Conservation (phyloP, 2,113 vertebrate genomes). For the Ciconia stormi region DNA sequence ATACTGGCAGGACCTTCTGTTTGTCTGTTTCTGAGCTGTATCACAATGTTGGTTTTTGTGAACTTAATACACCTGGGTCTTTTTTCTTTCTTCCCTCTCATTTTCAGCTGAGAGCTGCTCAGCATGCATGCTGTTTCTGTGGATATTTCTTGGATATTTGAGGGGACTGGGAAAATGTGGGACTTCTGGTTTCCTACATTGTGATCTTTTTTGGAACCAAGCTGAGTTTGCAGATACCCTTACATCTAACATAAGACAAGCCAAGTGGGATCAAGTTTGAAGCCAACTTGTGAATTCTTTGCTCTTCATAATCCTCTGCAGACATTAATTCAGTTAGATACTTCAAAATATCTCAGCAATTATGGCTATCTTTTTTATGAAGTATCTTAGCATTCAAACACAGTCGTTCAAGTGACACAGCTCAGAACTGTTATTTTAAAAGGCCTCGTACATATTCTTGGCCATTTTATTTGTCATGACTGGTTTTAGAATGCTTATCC, state of each 20-base stretch:
- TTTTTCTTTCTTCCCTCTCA: background rate
- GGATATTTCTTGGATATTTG: background rate
- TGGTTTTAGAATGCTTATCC: background rate
- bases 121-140: background rate
- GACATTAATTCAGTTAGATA: background rate
- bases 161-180: background rate
- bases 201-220: background rate
- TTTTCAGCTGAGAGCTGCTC: background rate
- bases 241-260: background rate
- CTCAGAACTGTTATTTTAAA: background rate
- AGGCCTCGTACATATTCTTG: background rate
- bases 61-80: background rate
- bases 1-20: background rate
- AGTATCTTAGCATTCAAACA: background rate
- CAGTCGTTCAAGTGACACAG: background rate
- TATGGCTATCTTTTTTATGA: background rate
- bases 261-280: background rate
- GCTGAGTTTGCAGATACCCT: background rate
- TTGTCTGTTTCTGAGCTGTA: background rate
- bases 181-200: background rate
- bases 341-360: background rate
- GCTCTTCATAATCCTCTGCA: background rate
- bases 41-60: background rate
- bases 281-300: background rate
- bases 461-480: conserved; percentile 25